Evolutionary conservation across 2,888 invertebrate genomes (phyloP).

Genomic region (Agonopterix heracliana): DNA sequence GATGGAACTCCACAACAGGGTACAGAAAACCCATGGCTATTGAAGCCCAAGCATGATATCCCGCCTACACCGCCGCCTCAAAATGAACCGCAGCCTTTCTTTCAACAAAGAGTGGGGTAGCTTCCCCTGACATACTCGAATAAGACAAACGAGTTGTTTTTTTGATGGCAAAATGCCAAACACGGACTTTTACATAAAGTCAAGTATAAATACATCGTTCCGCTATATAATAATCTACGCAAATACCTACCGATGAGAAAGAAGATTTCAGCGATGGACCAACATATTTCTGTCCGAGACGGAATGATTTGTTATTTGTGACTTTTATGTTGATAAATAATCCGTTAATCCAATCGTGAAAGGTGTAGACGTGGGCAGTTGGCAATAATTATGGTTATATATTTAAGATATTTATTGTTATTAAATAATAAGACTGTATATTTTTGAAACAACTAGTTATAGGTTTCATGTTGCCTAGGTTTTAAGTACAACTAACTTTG

Average conservation of each 20-base stretch:
- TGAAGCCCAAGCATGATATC: constrained; percentile 63
- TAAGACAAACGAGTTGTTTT: constrained; percentile 29
- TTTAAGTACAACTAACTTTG: too few species aligned
- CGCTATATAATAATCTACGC: constrained; percentile 39
- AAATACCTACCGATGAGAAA: constrained; percentile 24
- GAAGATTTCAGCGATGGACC: constrained; percentile 27
- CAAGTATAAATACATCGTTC: constrained; percentile 57
- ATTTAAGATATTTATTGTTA: too few species aligned
- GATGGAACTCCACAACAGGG: constrained; percentile 34
- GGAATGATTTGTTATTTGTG: background rate
- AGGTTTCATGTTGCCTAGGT: too few species aligned
- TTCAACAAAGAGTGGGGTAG: constrained; percentile 63
- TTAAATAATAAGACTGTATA: too few species aligned
- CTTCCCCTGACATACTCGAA: constrained; percentile 21
- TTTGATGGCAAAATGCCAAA: constrained; percentile 65
- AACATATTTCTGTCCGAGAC: constrained; percentile 2
- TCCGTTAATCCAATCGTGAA: background rate
- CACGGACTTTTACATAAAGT: constrained; percentile 48
- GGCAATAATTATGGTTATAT: background rate
- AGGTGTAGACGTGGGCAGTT: background rate
- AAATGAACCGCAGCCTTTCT: constrained; percentile 50
- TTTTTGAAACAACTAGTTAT: too few species aligned
- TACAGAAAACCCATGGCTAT: constrained; percentile 46
- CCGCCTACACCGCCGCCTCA: constrained; percentile 66
- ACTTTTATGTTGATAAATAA: too few species aligned